These are phyloP conservation scores for Pollenia angustigena DNA, from an alignment of 2,888 invertebrate genomes.

Conservation along the genomic window DNA sequence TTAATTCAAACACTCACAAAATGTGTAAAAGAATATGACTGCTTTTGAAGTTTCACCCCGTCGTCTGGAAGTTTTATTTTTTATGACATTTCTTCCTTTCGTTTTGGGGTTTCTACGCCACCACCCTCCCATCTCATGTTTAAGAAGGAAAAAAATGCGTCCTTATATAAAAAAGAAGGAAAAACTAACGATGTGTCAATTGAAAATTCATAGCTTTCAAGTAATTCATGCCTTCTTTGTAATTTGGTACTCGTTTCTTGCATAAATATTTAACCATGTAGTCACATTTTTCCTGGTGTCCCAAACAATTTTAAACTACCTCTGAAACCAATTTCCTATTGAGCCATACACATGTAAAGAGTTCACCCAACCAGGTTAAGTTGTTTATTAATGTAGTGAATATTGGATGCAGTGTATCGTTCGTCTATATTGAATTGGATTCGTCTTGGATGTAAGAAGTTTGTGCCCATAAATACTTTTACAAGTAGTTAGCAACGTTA, in stretches of 20 bases:
- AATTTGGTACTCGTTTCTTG: slow-evolving; percentile 71
- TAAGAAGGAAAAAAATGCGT: slow-evolving; percentile 49
- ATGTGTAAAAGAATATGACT: not conserved
- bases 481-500: slow-evolving; percentile 50
- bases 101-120: not conserved
- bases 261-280: slow-evolving; percentile 70
- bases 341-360: not conserved
- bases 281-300: slow-evolving; percentile 64
- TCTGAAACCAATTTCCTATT: slow-evolving; percentile 58
- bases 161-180: slow-evolving; percentile 12
- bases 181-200: slow-evolving; percentile 74
- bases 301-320: slow-evolving; percentile 45
- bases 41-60: slow-evolving; percentile 14
- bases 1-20: slow-evolving; percentile 21
- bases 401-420: slow-evolving; percentile 18
- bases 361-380: not conserved
- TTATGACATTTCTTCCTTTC: slow-evolving; percentile 13
- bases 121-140: slow-evolving; percentile 1
- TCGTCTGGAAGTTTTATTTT: not conserved
- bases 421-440: slow-evolving; percentile 30
- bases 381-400: slow-evolving; percentile 23
- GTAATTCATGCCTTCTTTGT: slow-evolving; percentile 78
- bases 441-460: not conserved
- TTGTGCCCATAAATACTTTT: slow-evolving; percentile 53
- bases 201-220: slow-evolving; percentile 83